Base-by-base conservation (phyloP, 2,888 invertebrate genomes). In the Criorhina ranunculi region DNA sequence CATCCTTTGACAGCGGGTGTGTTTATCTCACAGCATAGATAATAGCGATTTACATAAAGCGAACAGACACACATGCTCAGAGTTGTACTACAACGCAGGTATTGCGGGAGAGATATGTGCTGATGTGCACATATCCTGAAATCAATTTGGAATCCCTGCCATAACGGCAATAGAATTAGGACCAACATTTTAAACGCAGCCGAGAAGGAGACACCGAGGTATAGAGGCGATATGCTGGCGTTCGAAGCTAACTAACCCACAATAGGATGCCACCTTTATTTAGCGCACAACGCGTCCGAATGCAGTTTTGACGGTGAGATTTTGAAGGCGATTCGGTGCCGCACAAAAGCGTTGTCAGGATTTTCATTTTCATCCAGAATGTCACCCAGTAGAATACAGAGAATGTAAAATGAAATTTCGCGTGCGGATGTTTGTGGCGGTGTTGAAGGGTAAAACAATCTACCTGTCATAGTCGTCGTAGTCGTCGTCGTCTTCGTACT, bases 31-130 rank as follows among this genome's bases (percentile, higher is more conserved):
- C 44, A 53, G 40, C 55, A 4, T 24, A 73, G 79, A 79, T 85
- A 79, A 79, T 73, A 64, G 67, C 62, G 79, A 83, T 79, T 83
- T 83, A 75, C 83, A 79, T 85, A 79, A 85, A 78, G 53, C 55
- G 44, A 67, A 73, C 72, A 67, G 44, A 67, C 69, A 24, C 57
- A 19, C 44, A 37, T 11, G 55, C 31, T 19, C 57, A 57, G 40
- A n/a, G n/a, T n/a, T n/a, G n/a, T 15, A 40, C 37, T 12, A 17
- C 29, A 29, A n/a, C 12, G 19, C 37, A 60, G 66, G 60, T 69
- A 72, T 35, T 49, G n/a, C n/a, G 40, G 59, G 17, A 40, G 37
- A 40, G 12, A 42, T 12, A 19, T 9, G 19, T 19, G 46, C n/a
- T n/a, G n/a, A n/a, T 40, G 42, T 35, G 57, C 42, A 33, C 15